Percentiles rank a stretch among this genome's conserved stretches.
phyloP scores from a whole-genome alignment of 2,113 vertebrate genomes.

The Lampris incognitus region DNA sequence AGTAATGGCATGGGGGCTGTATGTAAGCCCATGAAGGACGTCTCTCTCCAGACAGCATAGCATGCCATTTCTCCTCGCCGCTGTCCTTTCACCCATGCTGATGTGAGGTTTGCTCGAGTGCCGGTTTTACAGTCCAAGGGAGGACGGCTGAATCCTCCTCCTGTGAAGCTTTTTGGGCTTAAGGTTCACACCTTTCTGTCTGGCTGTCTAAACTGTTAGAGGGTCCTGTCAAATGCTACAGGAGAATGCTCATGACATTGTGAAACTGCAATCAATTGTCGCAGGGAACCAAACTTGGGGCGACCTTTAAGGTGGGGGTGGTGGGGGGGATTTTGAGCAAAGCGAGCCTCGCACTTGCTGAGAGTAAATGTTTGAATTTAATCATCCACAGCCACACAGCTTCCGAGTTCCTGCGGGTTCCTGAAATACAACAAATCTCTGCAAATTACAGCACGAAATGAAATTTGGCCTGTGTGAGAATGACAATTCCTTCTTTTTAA shows the following conservation, averaged over 20 bases:
- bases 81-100: constrained; percentile 54
- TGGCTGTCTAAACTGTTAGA: constrained; percentile 35
- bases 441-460: no score
- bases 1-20: constrained; percentile 62
- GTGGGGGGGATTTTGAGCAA: background rate
- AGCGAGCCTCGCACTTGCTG: no score
- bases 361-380: no score
- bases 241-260: constrained; percentile 45
- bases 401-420: no score
- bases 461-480: no score
- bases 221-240: constrained; percentile 40
- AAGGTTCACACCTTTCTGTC: constrained; percentile 47
- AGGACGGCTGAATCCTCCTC: constrained; percentile 58
- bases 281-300: constrained; percentile 1
- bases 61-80: constrained; percentile 55
- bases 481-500: no score
- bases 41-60: constrained; percentile 45
- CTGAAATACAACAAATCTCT: no score
- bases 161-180: constrained; percentile 57
- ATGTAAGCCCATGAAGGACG: constrained; percentile 67
- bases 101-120: constrained; percentile 47
- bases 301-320: constrained; percentile 14
- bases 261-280: constrained; percentile 37
- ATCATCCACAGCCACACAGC: no score
- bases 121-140: constrained; percentile 30